Percentiles rank a stretch among this genome's conserved stretches.
Evolutionary conservation across 2,113 vertebrate genomes (phyloP).

Genomic region (Pteruthius melanotis): DNA sequence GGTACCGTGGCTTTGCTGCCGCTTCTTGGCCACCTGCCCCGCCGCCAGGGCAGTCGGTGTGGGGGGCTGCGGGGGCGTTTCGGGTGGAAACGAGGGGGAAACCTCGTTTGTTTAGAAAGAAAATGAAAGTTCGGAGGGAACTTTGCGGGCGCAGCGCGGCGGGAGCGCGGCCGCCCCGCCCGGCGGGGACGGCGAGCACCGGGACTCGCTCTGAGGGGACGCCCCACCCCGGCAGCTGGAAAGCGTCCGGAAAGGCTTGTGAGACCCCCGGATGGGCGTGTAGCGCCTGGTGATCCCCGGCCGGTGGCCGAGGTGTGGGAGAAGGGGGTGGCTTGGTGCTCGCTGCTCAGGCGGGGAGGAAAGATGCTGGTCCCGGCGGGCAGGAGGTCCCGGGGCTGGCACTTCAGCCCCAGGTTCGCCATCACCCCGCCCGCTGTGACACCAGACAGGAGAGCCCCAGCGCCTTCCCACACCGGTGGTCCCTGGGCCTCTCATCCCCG

Average conservation of each 20-base stretch:
- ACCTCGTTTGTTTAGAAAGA: not conserved
- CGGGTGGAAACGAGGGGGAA: rapidly evolving
- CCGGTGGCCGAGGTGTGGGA: not conserved
- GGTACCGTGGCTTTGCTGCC: not conserved
- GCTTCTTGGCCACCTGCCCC: not conserved
- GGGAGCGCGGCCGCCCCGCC: not conserved
- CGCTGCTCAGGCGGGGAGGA: rapidly evolving
- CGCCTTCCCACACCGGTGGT: rapidly evolving
- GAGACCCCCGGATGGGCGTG: rapidly evolving
- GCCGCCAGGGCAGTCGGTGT: not conserved
- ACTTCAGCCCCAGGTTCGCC: rapidly evolving
- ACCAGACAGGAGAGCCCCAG: rapidly evolving
- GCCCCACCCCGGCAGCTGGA: rapidly evolving
- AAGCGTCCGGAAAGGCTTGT: rapidly evolving
- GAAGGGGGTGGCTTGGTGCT: not conserved
- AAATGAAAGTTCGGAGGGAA: not conserved
- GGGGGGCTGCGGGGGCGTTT: not conserved
- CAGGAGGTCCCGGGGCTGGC: not conserved
- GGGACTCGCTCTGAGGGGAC: not conserved
- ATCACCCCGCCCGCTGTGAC: rapidly evolving
- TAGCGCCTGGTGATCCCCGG: rapidly evolving
- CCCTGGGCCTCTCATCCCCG: rapidly evolving
- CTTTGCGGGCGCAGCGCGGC: not conserved
- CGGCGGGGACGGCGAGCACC: not conserved
- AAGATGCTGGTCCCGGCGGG: not conserved